These are phyloP conservation scores for Python bivittatus DNA, from an alignment of 2,113 vertebrate species.

Conservation along the genomic window DNA sequence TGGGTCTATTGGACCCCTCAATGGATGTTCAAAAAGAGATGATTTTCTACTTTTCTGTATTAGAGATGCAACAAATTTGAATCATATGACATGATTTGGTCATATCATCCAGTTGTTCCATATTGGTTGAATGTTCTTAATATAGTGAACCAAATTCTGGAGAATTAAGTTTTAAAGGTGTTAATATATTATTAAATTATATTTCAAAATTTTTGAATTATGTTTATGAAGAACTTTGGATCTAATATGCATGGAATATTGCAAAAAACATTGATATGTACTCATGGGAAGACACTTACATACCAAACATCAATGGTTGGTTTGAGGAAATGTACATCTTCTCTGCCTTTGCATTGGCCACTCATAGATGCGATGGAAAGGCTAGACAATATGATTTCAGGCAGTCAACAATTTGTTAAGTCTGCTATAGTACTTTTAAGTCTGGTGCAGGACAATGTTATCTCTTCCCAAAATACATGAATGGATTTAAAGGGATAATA, in stretches of 20 bases:
- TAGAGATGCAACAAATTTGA: too few species aligned
- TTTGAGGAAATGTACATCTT: not conserved
- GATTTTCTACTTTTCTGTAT: too few species aligned
- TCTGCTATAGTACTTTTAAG: not conserved
- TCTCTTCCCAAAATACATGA: not conserved
- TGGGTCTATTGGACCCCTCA: too few species aligned
- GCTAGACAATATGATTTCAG: not conserved
- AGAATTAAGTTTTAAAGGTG: not conserved
- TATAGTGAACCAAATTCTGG: not conserved
- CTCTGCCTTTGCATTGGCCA: not conserved
- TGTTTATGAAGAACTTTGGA: not conserved
- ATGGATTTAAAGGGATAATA: constrained; percentile 7
- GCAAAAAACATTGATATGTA: not conserved
- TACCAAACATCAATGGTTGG: not conserved
- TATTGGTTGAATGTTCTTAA: too few species aligned
- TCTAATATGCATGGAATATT: not conserved
- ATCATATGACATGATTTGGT: too few species aligned
- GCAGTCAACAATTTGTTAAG: not conserved
- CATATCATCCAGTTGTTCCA: too few species aligned
- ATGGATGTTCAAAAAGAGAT: too few species aligned
- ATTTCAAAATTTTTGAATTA: not conserved
- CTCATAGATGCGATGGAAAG: not conserved
- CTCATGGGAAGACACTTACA: not conserved
- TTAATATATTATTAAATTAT: not conserved
- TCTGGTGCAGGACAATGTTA: not conserved